These are phyloP conservation scores for Antrozous pallidus DNA, from an alignment of 2,797 vertebrate species.

Conservation along the genomic window DNA sequence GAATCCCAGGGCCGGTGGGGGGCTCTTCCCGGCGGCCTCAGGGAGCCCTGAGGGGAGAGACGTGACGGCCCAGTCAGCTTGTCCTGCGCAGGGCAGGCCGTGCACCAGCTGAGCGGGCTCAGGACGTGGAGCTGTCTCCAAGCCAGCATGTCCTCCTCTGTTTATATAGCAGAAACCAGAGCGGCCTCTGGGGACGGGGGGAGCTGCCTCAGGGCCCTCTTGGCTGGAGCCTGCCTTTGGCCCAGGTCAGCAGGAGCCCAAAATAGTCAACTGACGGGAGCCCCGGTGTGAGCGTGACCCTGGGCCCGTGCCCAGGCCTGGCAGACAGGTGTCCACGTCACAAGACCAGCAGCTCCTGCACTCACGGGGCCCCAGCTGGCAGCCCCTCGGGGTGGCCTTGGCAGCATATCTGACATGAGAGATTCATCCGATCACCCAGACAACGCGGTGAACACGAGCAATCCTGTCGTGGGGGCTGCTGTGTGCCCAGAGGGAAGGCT, in stretches of 20 bases:
- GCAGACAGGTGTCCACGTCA: constrained; percentile 77
- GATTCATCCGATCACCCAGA: constrained; percentile 40
- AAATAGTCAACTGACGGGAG: constrained; percentile 78
- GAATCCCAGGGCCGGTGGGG: not conserved
- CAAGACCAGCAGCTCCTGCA: constrained; percentile 62
- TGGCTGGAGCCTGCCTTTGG: constrained; percentile 69
- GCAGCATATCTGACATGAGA: constrained; percentile 41
- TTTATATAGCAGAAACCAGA: constrained; percentile 74
- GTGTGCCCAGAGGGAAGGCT: not conserved
- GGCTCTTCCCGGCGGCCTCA: not conserved
- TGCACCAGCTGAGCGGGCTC: constrained; percentile 1
- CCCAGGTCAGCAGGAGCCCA: constrained; percentile 73
- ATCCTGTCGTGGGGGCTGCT: not conserved
- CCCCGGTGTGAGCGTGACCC: constrained; percentile 69
- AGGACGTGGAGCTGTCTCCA: constrained; percentile 44
- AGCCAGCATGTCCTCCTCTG: constrained; percentile 66
- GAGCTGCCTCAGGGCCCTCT: constrained; percentile 58
- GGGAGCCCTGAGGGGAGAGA: not conserved
- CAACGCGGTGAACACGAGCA: constrained; percentile 2
- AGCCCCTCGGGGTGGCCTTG: constrained; percentile 65
- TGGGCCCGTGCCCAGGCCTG: constrained; percentile 69
- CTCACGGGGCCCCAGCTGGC: constrained; percentile 61
- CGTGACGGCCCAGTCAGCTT: not conserved
- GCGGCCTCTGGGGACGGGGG: constrained; percentile 61
- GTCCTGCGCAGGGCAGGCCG: not conserved